These are phyloP conservation scores for Paralichthys olivaceus DNA, from an alignment of 2,113 vertebrate genomes.

Conservation along the genomic window DNA sequence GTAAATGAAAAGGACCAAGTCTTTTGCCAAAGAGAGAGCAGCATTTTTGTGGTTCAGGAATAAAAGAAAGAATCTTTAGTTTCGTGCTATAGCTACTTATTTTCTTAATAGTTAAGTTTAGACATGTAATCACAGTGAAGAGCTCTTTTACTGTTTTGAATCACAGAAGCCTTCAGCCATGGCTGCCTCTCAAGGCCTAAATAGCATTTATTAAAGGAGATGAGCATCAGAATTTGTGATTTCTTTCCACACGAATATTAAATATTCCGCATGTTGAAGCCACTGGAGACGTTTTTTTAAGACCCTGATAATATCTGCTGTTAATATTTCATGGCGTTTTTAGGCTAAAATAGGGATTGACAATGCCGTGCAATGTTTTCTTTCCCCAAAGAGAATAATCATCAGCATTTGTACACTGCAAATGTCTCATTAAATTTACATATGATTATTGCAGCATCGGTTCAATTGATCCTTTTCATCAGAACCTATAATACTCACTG, in stretches of 20 bases:
- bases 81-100: not conserved
- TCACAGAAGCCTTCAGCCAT: constrained; percentile 3
- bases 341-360: constrained; percentile 26
- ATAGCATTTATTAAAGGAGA: constrained; percentile 34
- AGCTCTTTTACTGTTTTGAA: constrained; percentile 20
- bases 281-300: constrained; percentile 21
- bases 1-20: constrained; percentile 5
- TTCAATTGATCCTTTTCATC: constrained; percentile 72
- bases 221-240: constrained; percentile 1
- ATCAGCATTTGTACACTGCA: constrained; percentile 55
- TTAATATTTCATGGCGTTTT: constrained; percentile 34
- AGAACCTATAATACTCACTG: constrained; percentile 70
- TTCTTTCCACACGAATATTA: not conserved
- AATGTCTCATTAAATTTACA: constrained; percentile 73
- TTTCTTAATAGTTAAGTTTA: constrained; percentile 33
- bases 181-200: not conserved
- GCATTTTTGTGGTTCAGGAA: not conserved
- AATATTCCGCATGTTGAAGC: constrained; percentile 22
- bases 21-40: not conserved
- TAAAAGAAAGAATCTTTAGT: not conserved
- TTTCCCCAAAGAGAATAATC: constrained; percentile 56
- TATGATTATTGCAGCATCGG: constrained; percentile 62
- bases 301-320: not conserved
- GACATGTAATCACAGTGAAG: constrained; percentile 37
- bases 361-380: constrained; percentile 54